Percentiles rank a stretch among this genome's conserved stretches.
Evolutionary conservation across 2,113 vertebrate species (phyloP).

Genomic region (Hippocampus mohnikei): DNA sequence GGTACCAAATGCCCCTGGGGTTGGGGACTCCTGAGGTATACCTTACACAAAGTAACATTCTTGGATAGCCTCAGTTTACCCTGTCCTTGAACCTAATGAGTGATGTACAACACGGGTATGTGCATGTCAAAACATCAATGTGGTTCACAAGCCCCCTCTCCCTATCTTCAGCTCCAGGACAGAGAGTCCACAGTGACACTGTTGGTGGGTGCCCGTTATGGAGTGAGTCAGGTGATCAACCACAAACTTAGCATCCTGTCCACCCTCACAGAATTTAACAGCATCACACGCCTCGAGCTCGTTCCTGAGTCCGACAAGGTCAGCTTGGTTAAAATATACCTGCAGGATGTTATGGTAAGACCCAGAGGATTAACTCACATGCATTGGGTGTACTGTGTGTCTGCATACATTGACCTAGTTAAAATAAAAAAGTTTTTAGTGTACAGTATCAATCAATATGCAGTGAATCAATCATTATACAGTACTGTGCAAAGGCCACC

Average conservation of each 20-base stretch:
- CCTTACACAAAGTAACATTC: not conserved
- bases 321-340: conserved; percentile 91
- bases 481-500: too few species aligned
- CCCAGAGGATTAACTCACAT: not conserved
- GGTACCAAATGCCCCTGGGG: not conserved
- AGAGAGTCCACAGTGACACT: conserved; percentile 87
- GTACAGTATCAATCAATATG: too few species aligned
- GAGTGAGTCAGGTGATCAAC: conserved; percentile 93
- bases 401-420: not conserved
- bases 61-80: not conserved
- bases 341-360: conserved; percentile 92
- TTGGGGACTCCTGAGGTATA: not conserved
- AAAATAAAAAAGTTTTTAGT: too few species aligned
- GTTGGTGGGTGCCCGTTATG: conserved; percentile 88
- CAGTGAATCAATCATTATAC: too few species aligned
- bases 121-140: not conserved
- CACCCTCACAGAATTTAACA: conserved; percentile 84
- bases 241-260: conserved; percentile 90
- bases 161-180: conserved; percentile 83
- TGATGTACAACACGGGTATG: not conserved
- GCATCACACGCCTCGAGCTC: conserved; percentile 88
- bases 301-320: conserved; percentile 87
- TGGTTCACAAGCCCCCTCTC: not conserved
- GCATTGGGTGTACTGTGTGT: not conserved
- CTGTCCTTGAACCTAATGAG: not conserved